Evolutionary conservation across 2,888 invertebrate genomes (phyloP).

Genomic region (Athalia circularis): DNA sequence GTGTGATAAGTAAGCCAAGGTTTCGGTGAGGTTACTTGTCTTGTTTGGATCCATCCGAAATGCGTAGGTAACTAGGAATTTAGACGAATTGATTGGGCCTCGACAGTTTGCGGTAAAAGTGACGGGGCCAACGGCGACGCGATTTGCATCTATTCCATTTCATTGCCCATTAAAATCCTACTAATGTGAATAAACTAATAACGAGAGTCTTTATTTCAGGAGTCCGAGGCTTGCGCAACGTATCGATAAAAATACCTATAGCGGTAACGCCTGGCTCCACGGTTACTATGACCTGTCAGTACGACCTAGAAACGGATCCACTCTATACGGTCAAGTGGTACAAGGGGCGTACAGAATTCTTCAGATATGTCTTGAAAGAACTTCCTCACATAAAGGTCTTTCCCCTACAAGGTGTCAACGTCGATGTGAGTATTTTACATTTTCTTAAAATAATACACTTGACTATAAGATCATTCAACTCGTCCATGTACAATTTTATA

Average conservation of each 20-base stretch:
- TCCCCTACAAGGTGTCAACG: slow-evolving; percentile 81
- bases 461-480: too few relatives aligned
- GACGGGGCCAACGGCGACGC: neutral
- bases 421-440: slow-evolving; percentile 81
- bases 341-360: slow-evolving; percentile 85
- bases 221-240: slow-evolving; percentile 77
- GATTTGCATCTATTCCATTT: neutral
- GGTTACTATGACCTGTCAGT: slow-evolving; percentile 84
- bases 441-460: neutral
- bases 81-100: neutral
- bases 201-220: slow-evolving; percentile 54
- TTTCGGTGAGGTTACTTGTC: neutral
- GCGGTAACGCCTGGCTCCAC: slow-evolving; percentile 84
- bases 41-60: neutral
- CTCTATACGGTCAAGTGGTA: slow-evolving; percentile 91
- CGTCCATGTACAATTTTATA: too few relatives aligned
- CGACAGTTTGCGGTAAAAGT: neutral
- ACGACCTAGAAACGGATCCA: slow-evolving; percentile 84
- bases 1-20: too few relatives aligned
- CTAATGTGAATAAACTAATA: neutral
- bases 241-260: slow-evolving; percentile 83
- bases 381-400: slow-evolving; percentile 85
- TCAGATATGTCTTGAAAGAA: slow-evolving; percentile 87
- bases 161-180: slow-evolving; percentile 13
- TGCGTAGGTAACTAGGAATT: too few relatives aligned